A percentile compares a stretch with the other conserved stretches of the same genome.
These are phyloP conservation scores for Sphenodon punctatus DNA, from an alignment of 2,797 vertebrate genomes.

Conservation along the genomic window DNA sequence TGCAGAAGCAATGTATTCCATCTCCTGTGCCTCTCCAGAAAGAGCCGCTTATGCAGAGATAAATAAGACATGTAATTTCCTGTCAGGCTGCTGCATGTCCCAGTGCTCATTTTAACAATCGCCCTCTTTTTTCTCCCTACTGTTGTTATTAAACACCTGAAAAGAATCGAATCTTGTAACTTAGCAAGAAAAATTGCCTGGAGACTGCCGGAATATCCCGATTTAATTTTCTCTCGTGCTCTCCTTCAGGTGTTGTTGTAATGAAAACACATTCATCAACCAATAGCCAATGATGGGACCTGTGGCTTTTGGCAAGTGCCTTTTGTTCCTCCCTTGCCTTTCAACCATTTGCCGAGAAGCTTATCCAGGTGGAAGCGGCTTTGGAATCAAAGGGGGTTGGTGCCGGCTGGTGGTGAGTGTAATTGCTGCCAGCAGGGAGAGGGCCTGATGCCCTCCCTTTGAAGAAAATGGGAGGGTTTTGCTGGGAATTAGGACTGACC, in stretches of 20 bases:
- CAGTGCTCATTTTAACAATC: slow-evolving; percentile 29
- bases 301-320: no score
- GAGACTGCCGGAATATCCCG: slow-evolving; percentile 21
- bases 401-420: no score
- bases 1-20: background rate
- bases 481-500: no score
- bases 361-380: background rate
- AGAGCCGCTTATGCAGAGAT: slow-evolving; percentile 1
- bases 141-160: slow-evolving; percentile 30
- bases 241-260: background rate
- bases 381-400: background rate
- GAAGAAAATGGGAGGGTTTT: no score
- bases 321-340: no score
- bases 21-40: background rate
- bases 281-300: background rate
- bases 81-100: slow-evolving; percentile 49
- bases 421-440: no score
- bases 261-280: slow-evolving; percentile 14
- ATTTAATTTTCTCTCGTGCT: background rate
- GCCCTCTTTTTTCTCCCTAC: slow-evolving; percentile 13
- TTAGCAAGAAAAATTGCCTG: slow-evolving; percentile 45
- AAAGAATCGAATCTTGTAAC: slow-evolving; percentile 41
- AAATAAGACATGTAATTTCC: slow-evolving; percentile 61
- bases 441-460: no score
- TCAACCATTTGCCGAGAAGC: background rate